Evolutionary conservation across 2,797 vertebrate species (phyloP), one percentile per base, ranked within the genome.

Genomic region (Orestias chungarensis): DNA sequence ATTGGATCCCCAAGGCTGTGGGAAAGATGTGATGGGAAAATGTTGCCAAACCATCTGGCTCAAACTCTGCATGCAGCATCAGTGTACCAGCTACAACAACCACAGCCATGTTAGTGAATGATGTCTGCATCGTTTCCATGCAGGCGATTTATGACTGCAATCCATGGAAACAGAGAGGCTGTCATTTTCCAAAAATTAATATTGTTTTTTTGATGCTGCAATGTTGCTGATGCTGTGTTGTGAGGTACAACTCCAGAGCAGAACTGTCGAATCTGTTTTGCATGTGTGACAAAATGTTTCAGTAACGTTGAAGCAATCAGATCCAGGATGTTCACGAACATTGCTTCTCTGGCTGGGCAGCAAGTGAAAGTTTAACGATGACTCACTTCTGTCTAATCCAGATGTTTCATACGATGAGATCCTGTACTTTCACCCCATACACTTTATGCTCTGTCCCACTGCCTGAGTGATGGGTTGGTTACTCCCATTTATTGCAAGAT

Each of bases 311-410:
- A 7, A 40, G 59, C 23, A 76, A 81, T 80, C 67, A 78, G 66
- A 64, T 81, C 14, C 12, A 15, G 15, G 23, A 42, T 42, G 25
- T 40, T 42, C 6, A 40, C n/a, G 59, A 3, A 64, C 25, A 42
- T 42, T 64, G 38, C 35, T 40, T 40, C 59, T 62, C 10, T 3
- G 23, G 6, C 35, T 62, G 23, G 74, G 74, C 80, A 64, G 78
- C 77, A 84, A 31, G 29, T 15, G 20, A 23, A 66, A 46, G 8
- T 83, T 82, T 31, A 74, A 75, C 49, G 62, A 83, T 76, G 15
- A 70, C 17, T 57, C 78, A 76, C 80, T 90, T 71, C 90, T 94
- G 92, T 82, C 80, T 80, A 84, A 93, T 88, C 86, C 90, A 92
- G 94, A 92, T 91, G 74, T 81, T 73, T 74, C 14, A 12, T 87